Evolutionary conservation across 2,888 invertebrate genomes (phyloP), one percentile per base, ranked within the genome.

Genomic region (Cosmia pyralina): DNA sequence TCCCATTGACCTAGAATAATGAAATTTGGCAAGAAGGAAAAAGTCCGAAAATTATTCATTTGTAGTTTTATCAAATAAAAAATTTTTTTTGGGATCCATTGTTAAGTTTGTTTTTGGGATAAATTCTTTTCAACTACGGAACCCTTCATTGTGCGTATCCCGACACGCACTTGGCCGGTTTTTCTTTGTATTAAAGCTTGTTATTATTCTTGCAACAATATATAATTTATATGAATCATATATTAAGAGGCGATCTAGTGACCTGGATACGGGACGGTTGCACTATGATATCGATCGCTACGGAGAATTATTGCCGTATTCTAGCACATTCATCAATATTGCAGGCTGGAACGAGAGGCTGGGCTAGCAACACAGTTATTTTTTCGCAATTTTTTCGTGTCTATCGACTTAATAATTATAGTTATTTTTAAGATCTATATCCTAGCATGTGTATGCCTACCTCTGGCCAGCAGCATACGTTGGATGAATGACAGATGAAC

Each of bases 221-320:
- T 38, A 38, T 75, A 63, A 77, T 75, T 67, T 62, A 81, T 69
- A 75, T 83, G 85, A 83, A 81, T 80, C 81, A 73, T 67, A 67
- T 69, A 68, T 64, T 79, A 72, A 60, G 66, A 81, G 71, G n/a
- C 72, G 81, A 75, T 85, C 87, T 64, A 83, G 69, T 85, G 85
- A 85, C 85, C 87, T 76, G 59, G 60, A 75, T 86, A 65, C 68
- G 50, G 52, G 69, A 64, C 74, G 55, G 71, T 59, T 86, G 84
- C 76, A 82, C 79, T 63, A 34, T 64, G 74, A 73, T 86, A 85
- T 85, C 68, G 79, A 86, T 86, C 78, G 77, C 44, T 69, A 67
- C 78, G 57, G 50, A 69, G 79, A 74, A 77, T 77, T 69, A 83
- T 76, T 63, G 69, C 55, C 19, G 48, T 77, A 58, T 80, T 78